Percentiles rank a stretch among this genome's conserved stretches.
These are phyloP conservation scores for Myotis lucifugus DNA, from an alignment of 2,113 vertebrate species.

Conservation along the genomic window DNA sequence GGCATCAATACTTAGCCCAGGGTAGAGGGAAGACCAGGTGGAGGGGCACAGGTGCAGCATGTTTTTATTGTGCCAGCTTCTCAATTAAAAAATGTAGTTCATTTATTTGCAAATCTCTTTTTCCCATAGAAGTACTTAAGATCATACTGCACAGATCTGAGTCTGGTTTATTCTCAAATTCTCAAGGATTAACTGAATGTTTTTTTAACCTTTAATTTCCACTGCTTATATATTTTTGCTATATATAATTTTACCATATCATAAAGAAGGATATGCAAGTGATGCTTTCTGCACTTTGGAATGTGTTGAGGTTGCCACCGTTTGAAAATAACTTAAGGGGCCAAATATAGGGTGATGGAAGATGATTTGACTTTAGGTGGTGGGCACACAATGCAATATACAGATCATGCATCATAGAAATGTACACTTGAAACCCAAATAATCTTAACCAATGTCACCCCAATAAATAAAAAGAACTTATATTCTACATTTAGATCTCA, in stretches of 20 bases:
- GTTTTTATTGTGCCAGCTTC: neutral
- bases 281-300: neutral
- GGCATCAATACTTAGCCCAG: rapidly evolving
- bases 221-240: neutral
- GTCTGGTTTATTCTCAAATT: neutral
- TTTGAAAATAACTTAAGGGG: neutral
- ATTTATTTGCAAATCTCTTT: neutral
- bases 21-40: neutral
- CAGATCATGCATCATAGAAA: neutral
- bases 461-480: neutral
- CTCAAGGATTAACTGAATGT: neutral
- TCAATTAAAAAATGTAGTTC: slow-evolving; percentile 29
- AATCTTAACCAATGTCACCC: neutral
- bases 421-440: neutral
- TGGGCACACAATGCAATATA: neutral
- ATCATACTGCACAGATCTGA: neutral
- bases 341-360: neutral
- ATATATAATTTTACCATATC: neutral
- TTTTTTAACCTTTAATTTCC: neutral
- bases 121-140: neutral
- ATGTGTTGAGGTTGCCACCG: neutral
- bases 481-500: neutral
- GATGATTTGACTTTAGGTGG: neutral
- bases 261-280: neutral
- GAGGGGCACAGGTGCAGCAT: neutral